Base-by-base conservation (phyloP, 64 coral and sea anemone species). In the Montipora foliosa region DNA sequence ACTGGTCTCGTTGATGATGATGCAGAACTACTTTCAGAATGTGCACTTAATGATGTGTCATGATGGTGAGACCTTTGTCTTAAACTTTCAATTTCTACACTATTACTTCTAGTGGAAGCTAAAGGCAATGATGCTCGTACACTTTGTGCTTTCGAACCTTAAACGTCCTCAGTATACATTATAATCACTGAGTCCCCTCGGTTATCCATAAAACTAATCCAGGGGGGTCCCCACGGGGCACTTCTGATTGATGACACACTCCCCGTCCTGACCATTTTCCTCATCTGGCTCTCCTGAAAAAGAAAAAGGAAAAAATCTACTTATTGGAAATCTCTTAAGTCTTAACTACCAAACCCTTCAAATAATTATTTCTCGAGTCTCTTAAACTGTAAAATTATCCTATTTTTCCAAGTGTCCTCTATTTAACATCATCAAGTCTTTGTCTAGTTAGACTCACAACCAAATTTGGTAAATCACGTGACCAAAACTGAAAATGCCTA, bases 111-210 rank as follows among this genome's bases (percentile, higher is more conserved):
- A 19, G 81, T 83, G 59, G 66, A 70, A 86, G 44, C 82, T 22
- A 86, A 86, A 22, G 70, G 82, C 16, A 22, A 22, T 86, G 82
- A 86, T 16, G 44, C 46, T 11, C 49, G 66, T 24, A 64, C 48
- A 3, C 16, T 44, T 70, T 71, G 59, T 71, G 82, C 46, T 50
- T 64, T 52, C 3, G 79, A 92, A 14, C 85, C 92, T 61, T 93
- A 75, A 93, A 93, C 87, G 47, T 93, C 92, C 21, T 88, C 92
- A 46, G 92, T 87, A 19, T 88, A 93, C 83, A 88, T 93, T 3
- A 61, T 79, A 14, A 93, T 44, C 5, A 76, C 84, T 24, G 92
- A 87, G 4, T 76, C 72, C 44, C 20, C 90, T 77, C 59, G 48
- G 15, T 50, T 94, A 66, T 4, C 89, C 92, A 80, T 95, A 89